Conservation (phyloP, 2,113 vertebrate genomes). For the Plotosus lineatus region DNA sequence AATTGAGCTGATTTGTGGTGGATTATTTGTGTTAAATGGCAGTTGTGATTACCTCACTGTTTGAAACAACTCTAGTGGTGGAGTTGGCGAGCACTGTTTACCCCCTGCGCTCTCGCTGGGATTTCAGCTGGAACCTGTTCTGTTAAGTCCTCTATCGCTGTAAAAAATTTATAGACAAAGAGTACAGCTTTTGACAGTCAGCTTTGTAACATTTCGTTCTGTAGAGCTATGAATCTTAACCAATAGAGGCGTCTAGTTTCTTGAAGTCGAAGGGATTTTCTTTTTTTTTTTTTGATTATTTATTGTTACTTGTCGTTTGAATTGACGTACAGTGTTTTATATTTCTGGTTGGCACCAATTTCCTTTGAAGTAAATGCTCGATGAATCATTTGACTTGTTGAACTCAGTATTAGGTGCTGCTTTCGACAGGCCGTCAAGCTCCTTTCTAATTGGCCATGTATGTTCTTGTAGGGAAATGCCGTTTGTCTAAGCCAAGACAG, state of each 20-base stretch:
- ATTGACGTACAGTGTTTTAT: not conserved
- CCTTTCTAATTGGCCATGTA: not conserved
- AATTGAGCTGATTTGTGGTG: slow-evolving; percentile 17
- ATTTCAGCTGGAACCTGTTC: slow-evolving; percentile 19
- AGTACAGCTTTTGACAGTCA: not conserved
- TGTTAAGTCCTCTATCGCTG: not conserved
- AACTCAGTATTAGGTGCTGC: not conserved
- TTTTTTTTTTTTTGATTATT: not conserved
- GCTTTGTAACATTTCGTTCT: not conserved
- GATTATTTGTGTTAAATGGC: slow-evolving; percentile 36
- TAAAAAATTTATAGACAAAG: not conserved
- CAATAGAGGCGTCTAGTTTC: not conserved
- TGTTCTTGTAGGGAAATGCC: slow-evolving; percentile 11
- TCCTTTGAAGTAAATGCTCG: not conserved
- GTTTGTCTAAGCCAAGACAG: not conserved
- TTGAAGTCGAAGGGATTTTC: too few species aligned
- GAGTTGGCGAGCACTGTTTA: slow-evolving; percentile 14
- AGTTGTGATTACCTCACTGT: slow-evolving; percentile 30
- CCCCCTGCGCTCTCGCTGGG: slow-evolving; percentile 16
- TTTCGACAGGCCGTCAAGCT: slow-evolving; percentile 25
- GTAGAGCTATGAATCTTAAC: not conserved
- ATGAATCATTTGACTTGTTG: not conserved
- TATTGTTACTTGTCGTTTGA: not conserved
- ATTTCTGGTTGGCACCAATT: not conserved
- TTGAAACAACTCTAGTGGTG: not conserved